These are phyloP conservation scores for Antheraea mylitta DNA, from an alignment of 1,140 invertebrate species.

Conservation along the genomic window DNA sequence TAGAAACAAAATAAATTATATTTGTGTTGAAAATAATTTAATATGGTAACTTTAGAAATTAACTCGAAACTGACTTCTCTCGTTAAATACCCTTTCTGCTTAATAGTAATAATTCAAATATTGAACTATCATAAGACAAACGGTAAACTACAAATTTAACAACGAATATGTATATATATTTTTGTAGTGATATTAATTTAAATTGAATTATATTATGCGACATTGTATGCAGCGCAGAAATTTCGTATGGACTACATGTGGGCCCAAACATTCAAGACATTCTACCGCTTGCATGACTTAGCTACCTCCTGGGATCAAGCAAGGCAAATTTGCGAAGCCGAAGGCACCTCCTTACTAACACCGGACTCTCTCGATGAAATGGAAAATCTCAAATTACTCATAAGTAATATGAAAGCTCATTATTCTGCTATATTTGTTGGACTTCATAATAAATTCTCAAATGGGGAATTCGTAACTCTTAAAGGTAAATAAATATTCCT, in stretches of 20 bases:
- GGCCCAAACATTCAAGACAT: conserved; percentile 49
- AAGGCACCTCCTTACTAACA: conserved; percentile 49
- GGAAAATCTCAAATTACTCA: conserved; percentile 54
- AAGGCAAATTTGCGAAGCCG: conserved; percentile 52
- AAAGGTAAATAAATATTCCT: conserved; percentile 30
- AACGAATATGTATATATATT: not conserved
- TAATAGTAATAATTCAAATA: not conserved
- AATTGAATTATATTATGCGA: not conserved
- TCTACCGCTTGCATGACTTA: conserved; percentile 51
- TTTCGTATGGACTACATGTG: conserved; percentile 60
- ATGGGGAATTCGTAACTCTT: conserved; percentile 49
- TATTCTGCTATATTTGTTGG: conserved; percentile 55
- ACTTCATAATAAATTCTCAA: conserved; percentile 50
- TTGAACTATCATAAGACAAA: not conserved
- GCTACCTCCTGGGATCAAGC: conserved; percentile 53
- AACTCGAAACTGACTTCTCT: not conserved
- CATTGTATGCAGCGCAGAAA: conserved; percentile 39
- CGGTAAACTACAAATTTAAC: not conserved
- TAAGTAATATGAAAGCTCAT: conserved; percentile 59
- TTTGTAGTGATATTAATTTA: not conserved
- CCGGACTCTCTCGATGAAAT: conserved; percentile 51
- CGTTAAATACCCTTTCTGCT: not conserved
- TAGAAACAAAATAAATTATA: not conserved
- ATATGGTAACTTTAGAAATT: not conserved
- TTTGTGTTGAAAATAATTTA: not conserved